Conservation (phyloP, 2,113 vertebrate species). For the Abramis brama region DNA sequence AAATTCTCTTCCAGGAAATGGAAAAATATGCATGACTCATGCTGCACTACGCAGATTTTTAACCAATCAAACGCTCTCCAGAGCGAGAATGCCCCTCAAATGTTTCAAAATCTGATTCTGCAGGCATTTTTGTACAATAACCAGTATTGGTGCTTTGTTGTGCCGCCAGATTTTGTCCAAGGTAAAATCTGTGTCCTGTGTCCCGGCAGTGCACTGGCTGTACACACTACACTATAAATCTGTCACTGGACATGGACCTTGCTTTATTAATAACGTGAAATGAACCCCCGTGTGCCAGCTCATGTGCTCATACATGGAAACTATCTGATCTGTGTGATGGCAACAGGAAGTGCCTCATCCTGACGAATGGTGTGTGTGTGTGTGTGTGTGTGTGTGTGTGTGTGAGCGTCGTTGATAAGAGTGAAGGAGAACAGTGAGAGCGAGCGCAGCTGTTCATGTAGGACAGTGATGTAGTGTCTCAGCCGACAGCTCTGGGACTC, state of each 20-base stretch:
- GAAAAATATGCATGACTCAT: neutral
- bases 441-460: constrained; percentile 8
- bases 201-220: neutral
- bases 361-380: constrained; percentile 2
- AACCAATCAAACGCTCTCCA: neutral
- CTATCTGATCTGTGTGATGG: constrained; percentile 19
- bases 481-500: constrained; percentile 2
- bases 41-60: neutral
- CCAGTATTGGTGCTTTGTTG: neutral
- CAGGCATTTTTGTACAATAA: neutral
- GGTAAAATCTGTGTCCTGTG: constrained; percentile 12
- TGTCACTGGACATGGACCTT: neutral
- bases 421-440: constrained; percentile 13
- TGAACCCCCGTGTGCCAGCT: neutral
- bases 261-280: constrained; percentile 16
- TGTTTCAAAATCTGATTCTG: neutral
- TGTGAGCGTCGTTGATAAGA: neutral
- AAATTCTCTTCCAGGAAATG: neutral
- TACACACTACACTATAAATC: neutral
- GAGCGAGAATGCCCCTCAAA: neutral
- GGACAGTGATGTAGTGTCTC: constrained; percentile 25
- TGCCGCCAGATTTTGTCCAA: neutral
- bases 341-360: constrained; percentile 27
- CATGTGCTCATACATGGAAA: constrained; percentile 16
- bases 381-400: neutral